Conservation (phyloP, 2,888 invertebrate genomes). For the Didymodactylos carnosus region DNA sequence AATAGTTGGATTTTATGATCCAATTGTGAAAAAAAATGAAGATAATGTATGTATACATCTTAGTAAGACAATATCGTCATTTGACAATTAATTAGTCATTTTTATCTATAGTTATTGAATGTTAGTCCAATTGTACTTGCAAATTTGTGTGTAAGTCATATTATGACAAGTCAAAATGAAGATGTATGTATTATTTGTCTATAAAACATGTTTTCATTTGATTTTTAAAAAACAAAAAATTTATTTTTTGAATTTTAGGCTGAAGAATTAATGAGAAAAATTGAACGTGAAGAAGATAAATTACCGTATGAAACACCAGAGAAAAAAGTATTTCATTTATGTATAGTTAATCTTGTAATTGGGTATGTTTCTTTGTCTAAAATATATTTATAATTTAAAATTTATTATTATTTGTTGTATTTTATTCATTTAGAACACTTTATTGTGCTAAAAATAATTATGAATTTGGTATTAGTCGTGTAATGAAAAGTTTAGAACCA, state of each 20-base stretch:
- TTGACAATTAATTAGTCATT: not conserved
- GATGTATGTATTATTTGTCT: constrained; percentile 40
- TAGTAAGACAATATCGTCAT: not conserved
- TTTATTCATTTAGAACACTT: constrained; percentile 63
- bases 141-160: constrained; percentile 91
- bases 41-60: constrained; percentile 3
- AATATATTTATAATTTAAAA: not conserved
- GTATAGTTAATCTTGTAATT: constrained; percentile 93
- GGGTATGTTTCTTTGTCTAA: constrained; percentile 42
- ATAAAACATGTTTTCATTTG: not conserved
- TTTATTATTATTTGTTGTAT: constrained; percentile 1
- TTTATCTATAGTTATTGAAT: constrained; percentile 50
- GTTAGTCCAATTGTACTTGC: constrained; percentile 93
- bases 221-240: not conserved
- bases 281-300: constrained; percentile 85
- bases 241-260: constrained; percentile 39
- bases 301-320: constrained; percentile 74
- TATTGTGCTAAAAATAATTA: constrained; percentile 97
- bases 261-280: constrained; percentile 90
- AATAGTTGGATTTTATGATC: constrained; percentile 13
- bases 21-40: constrained; percentile 12
- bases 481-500: constrained; percentile 84
- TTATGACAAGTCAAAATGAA: constrained; percentile 94
- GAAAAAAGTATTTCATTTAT: constrained; percentile 77
- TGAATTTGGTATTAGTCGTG: constrained; percentile 88